These are phyloP conservation scores for Distichodus sexfasciatus DNA, from an alignment of 2,797 vertebrate genomes.

Conservation along the genomic window DNA sequence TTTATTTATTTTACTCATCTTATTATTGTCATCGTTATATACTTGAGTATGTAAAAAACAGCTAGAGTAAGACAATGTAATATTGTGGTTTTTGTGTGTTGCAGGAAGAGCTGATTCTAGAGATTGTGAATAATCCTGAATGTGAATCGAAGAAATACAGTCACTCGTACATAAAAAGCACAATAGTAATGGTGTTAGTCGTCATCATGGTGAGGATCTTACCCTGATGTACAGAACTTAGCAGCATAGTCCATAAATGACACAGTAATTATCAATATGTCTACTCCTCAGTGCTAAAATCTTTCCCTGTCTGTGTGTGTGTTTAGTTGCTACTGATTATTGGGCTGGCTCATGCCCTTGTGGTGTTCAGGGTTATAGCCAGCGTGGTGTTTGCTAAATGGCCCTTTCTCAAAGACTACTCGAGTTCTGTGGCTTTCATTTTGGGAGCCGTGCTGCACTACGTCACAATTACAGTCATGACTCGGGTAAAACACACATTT, in stretches of 20 bases:
- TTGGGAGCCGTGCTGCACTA: constrained; percentile 88
- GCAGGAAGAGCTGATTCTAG: constrained; percentile 88
- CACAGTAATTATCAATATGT: no score
- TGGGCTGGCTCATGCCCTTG: constrained; percentile 82
- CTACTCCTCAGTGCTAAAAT: neutral
- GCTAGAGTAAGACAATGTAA: neutral
- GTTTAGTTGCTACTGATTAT: constrained; percentile 83
- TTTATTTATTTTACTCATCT: no score
- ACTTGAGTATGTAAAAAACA: no score
- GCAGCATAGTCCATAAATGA: no score
- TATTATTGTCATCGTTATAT: no score
- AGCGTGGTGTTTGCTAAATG: constrained; percentile 69
- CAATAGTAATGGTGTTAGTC: constrained; percentile 76
- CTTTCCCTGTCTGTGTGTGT: constrained; percentile 17
- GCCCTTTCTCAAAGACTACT: constrained; percentile 69
- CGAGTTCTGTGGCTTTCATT: constrained; percentile 75
- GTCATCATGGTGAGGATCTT: constrained; percentile 75
- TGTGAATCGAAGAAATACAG: constrained; percentile 64
- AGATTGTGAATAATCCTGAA: constrained; percentile 75
- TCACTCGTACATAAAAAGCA: constrained; percentile 84
- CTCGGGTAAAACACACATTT: constrained; percentile 73
- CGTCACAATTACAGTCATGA: constrained; percentile 86
- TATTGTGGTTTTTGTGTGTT: constrained; percentile 3
- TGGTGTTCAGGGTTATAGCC: constrained; percentile 85
- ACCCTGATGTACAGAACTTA: no score